These are phyloP conservation scores for Phaethon lepturus DNA, from an alignment of 2,113 vertebrate genomes.

Conservation along the genomic window DNA sequence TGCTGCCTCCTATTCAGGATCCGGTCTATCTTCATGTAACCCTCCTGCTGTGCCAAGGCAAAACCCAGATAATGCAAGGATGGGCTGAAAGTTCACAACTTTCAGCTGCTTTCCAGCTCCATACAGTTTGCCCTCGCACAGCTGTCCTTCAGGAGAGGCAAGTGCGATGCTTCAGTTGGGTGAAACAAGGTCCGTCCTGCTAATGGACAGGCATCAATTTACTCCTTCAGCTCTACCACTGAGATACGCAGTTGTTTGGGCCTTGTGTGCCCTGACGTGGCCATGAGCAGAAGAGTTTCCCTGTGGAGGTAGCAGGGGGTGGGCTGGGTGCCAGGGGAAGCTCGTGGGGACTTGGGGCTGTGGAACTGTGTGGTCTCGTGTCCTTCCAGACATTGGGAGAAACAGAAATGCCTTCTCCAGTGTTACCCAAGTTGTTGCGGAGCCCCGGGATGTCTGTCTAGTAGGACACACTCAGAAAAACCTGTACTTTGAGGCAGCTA, in stretches of 20 bases:
- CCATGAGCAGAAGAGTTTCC: background rate
- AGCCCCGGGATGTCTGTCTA: background rate
- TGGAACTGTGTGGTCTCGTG: background rate
- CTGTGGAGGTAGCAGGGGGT: background rate
- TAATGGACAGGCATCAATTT: no score
- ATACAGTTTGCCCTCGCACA: background rate
- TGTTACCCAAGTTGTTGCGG: background rate
- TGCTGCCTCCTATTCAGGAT: background rate
- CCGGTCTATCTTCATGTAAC: background rate
- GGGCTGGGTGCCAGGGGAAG: background rate
- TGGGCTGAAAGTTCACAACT: background rate
- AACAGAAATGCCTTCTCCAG: background rate
- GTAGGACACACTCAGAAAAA: background rate
- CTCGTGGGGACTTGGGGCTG: accelerated
- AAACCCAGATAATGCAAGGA: background rate
- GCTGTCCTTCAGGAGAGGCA: background rate
- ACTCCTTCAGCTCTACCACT: background rate
- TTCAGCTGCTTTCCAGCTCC: background rate
- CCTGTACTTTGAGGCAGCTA: background rate
- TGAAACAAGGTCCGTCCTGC: background rate
- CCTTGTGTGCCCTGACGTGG: background rate
- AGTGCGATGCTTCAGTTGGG: background rate
- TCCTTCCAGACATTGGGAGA: no score
- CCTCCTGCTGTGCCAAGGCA: background rate
- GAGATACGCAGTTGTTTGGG: background rate